These are phyloP conservation scores for Limnephilus auricula DNA, from an alignment of 2,888 invertebrate species.

Conservation along the genomic window DNA sequence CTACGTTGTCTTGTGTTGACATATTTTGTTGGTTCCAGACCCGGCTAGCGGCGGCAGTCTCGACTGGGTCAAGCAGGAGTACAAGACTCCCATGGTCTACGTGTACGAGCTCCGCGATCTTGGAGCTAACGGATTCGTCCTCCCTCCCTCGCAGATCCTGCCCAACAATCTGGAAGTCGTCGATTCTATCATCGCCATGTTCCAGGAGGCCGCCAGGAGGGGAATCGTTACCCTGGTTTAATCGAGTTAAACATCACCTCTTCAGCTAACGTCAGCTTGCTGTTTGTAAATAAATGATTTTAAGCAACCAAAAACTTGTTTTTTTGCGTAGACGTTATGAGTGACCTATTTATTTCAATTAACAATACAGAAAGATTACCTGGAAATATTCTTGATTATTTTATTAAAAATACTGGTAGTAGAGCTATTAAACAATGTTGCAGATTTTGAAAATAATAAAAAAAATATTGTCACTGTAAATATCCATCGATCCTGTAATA, in stretches of 20 bases:
- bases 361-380: too few relatives aligned
- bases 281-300: background rate
- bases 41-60: constrained; percentile 70
- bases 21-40: constrained; percentile 67
- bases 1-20: background rate
- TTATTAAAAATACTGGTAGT: too few relatives aligned
- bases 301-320: background rate
- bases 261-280: background rate
- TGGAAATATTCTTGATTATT: too few relatives aligned
- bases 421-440: too few relatives aligned
- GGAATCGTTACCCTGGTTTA: constrained; percentile 70
- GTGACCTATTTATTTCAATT: background rate
- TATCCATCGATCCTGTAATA: background rate
- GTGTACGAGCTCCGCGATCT: constrained; percentile 79
- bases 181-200: constrained; percentile 76
- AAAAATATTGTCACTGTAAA: background rate
- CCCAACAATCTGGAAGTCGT: constrained; percentile 80
- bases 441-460: background rate
- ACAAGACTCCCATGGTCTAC: constrained; percentile 71
- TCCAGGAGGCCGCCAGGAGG: constrained; percentile 70
- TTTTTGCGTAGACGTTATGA: background rate
- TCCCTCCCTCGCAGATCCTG: constrained; percentile 82
- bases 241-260: background rate
- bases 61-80: constrained; percentile 72
- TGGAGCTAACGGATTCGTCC: constrained; percentile 82